phyloP scores from a whole-genome alignment of 2,797 vertebrate genomes.

The Rhodeus uyekii region DNA sequence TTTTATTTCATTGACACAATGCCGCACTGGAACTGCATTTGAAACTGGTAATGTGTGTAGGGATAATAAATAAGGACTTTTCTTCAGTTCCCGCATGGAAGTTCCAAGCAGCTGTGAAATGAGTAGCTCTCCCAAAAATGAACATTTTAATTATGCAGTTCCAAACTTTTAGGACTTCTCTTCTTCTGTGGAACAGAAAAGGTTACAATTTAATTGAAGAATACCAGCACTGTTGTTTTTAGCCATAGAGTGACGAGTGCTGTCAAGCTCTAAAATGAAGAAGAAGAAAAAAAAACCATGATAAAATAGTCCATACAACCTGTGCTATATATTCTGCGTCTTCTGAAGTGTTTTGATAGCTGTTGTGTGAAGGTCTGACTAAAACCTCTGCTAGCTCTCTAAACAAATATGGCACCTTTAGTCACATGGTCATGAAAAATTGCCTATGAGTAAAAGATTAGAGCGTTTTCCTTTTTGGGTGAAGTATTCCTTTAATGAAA shows the following conservation, averaged over 20 bases:
- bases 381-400: neutral
- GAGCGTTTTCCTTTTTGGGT: neutral
- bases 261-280: neutral
- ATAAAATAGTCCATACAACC: neutral
- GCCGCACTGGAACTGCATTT: constrained; percentile 22
- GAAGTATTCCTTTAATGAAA: neutral
- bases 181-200: neutral
- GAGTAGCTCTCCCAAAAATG: neutral
- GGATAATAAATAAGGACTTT: neutral
- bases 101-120: neutral
- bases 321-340: neutral
- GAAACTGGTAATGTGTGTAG: constrained; percentile 16
- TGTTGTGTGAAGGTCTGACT: neutral
- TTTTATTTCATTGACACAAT: constrained; percentile 34
- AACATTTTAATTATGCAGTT: neutral
- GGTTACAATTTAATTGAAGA: neutral
- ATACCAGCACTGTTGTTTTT: neutral
- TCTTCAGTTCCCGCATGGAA: neutral
- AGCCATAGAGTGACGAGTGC: neutral
- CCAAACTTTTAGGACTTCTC: neutral
- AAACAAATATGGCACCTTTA: neutral
- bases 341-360: neutral
- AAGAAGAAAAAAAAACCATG: neutral
- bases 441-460: neutral
- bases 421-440: neutral